These are phyloP conservation scores for Calephelis virginiensis DNA, from an alignment of 1,140 invertebrate species.

Conservation along the genomic window DNA sequence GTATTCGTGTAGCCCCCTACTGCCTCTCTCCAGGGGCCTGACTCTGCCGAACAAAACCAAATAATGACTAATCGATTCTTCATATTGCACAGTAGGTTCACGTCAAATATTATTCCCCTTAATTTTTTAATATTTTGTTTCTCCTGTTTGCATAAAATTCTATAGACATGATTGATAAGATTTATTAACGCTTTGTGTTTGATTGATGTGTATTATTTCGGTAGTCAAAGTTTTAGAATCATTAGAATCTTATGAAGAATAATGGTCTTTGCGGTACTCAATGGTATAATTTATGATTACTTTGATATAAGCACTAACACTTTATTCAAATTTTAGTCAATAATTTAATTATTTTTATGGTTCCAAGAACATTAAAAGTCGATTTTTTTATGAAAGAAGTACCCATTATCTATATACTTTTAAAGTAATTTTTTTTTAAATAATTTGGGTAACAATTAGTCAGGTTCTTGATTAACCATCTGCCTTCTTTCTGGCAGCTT, in stretches of 20 bases:
- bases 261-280: constrained; percentile 35
- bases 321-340: constrained; percentile 36
- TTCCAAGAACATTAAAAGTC: background rate
- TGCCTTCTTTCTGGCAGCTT: no score
- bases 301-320: constrained; percentile 43
- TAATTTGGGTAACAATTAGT: no score
- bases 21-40: constrained; percentile 58
- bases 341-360: no score
- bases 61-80: constrained; percentile 78
- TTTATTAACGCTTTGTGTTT: constrained; percentile 70
- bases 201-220: constrained; percentile 77
- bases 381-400: no score
- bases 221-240: constrained; percentile 75
- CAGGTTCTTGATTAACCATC: no score
- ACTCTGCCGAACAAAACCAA: constrained; percentile 74
- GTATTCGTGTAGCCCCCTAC: constrained; percentile 60
- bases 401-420: no score
- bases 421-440: no score
- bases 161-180: constrained; percentile 76
- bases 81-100: constrained; percentile 78
- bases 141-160: constrained; percentile 71
- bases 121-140: constrained; percentile 70
- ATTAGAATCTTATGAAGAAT: constrained; percentile 63
- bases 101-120: constrained; percentile 73
- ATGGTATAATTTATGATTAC: constrained; percentile 40